A percentile compares a stretch with the other conserved stretches of the same genome.
phyloP scores from a whole-genome alignment of 1,140 invertebrate genomes.

The Mylabris phalerata region DNA sequence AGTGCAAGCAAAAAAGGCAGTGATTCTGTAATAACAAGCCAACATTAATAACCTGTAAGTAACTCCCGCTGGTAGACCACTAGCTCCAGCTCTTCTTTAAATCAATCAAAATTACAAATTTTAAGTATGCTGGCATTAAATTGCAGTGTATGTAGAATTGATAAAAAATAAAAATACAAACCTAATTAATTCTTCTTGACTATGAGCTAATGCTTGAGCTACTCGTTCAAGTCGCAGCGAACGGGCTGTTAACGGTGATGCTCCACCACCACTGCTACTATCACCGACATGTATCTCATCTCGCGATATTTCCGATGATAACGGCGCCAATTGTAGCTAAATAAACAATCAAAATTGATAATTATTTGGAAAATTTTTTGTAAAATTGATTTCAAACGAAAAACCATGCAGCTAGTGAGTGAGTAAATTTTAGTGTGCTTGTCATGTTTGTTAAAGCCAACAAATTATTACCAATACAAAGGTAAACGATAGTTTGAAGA shows the following conservation, averaged over 20 bases:
- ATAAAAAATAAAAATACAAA: slow-evolving; percentile 30
- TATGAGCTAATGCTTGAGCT: slow-evolving; percentile 78
- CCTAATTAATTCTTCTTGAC: slow-evolving; percentile 77
- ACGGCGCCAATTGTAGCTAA: slow-evolving; percentile 61
- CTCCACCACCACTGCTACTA: slow-evolving; percentile 62
- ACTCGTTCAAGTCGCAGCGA: slow-evolving; percentile 79
- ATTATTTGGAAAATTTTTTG: not conserved
- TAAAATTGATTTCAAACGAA: not conserved
- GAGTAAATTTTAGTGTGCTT: slow-evolving; percentile 17
- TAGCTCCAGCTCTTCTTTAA: slow-evolving; percentile 34
- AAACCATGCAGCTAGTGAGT: slow-evolving; percentile 27
- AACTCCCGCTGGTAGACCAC: slow-evolving; percentile 32
- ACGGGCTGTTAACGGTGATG: slow-evolving; percentile 76
- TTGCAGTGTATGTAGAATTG: not conserved
- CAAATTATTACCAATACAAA: slow-evolving; percentile 17
- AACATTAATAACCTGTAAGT: slow-evolving; percentile 38
- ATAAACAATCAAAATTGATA: slow-evolving; percentile 6
- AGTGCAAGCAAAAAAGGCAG: slow-evolving; percentile 1
- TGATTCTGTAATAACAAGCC: not conserved
- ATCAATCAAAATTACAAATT: not conserved
- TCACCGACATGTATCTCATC: slow-evolving; percentile 65
- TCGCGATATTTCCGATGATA: slow-evolving; percentile 53
- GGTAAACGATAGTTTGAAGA: slow-evolving; percentile 3
- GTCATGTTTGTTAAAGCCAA: slow-evolving; percentile 29
- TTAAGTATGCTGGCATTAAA: no score